Evolutionary conservation across 2,888 invertebrate genomes (phyloP), one percentile per base, ranked within the genome.

Genomic region (Tenthredo amoena): DNA sequence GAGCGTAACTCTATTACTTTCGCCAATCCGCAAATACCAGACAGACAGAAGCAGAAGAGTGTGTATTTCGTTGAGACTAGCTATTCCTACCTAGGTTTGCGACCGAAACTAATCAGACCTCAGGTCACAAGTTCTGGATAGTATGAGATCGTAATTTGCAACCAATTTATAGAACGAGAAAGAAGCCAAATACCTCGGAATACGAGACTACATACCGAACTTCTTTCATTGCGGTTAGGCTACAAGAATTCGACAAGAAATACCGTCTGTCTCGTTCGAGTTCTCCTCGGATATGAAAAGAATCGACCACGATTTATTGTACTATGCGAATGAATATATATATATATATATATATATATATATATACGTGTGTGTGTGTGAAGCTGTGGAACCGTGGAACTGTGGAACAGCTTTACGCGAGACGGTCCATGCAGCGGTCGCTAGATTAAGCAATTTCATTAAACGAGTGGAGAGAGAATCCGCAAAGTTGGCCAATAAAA

Each of bases 1-100:
- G 68, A 68, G 83, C 83, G 83, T 62, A 81, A 81, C 62, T 62
- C 81, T 81, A 81, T 81, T 81, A 81, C 81, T 81, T 81, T 81
- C 81, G 81, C 81, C 81, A 81, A 81, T 81, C 81, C 79, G 34
- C 21, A 68, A 81, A 21, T 37, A 77, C 50, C 50, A 62, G 62
- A 40, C 62, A 58, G 62, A 18, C 34, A 18, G 31, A 31, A 2
- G 37, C n/a, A 15, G n/a, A 62, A 81, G 62, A 40, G 81, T 81
- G 81, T n/a, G 81, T 62, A 81, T 81, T 81, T 81, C 40, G 26
- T 58, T n/a, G n/a, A 62, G 81, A 37, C 37, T 77, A 62, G 79
- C 77, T 34, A 77, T 81, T 81, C 40, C 62, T 81, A 62, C 40
- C 58, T 77, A 77, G 34, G 26, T 26, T 47, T n/a, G 18, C 77